These are phyloP conservation scores for Pseudorhombus dupliciocellatus DNA, from an alignment of 2,113 vertebrate species.

Conservation along the genomic window DNA sequence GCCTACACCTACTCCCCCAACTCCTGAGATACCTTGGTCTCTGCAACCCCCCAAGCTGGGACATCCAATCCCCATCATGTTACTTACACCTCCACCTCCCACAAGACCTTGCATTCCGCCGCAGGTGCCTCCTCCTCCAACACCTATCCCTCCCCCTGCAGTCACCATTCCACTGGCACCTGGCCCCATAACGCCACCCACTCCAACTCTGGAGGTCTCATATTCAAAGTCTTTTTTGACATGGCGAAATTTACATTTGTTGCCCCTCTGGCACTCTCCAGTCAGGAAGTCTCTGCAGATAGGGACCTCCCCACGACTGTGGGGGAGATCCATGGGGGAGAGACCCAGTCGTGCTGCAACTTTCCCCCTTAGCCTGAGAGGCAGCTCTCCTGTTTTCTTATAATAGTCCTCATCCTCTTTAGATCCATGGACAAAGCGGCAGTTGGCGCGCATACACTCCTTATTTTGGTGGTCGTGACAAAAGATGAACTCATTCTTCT, in stretches of 20 bases:
- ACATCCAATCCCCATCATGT: slow-evolving; percentile 78
- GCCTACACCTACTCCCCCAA: slow-evolving; percentile 68
- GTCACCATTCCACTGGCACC: slow-evolving; percentile 75
- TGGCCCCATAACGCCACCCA: slow-evolving; percentile 72
- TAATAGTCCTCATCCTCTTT: slow-evolving; percentile 98
- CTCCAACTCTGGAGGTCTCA: slow-evolving; percentile 77
- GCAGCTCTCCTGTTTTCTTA: slow-evolving; percentile 93
- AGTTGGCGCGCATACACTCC: slow-evolving; percentile 92
- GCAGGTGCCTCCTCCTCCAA: slow-evolving; percentile 60
- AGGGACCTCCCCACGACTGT: slow-evolving; percentile 93
- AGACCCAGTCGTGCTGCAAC: slow-evolving; percentile 91
- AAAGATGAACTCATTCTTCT: slow-evolving; percentile 98
- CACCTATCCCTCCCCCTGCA: slow-evolving; percentile 63
- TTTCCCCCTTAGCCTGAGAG: slow-evolving; percentile 89
- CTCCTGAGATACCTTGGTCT: slow-evolving; percentile 74
- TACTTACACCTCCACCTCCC: slow-evolving; percentile 69
- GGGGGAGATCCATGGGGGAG: slow-evolving; percentile 91
- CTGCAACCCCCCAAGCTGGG: slow-evolving; percentile 79
- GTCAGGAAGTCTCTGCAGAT: slow-evolving; percentile 97
- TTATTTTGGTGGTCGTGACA: slow-evolving; percentile 99
- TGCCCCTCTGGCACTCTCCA: slow-evolving; percentile 93
- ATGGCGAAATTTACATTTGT: slow-evolving; percentile 96
- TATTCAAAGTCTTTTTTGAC: slow-evolving; percentile 92
- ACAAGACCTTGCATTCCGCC: slow-evolving; percentile 79
- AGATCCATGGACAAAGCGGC: slow-evolving; percentile 95